Conservation (phyloP, 2,797 vertebrate genomes). For the Macroramphosus scolopax region DNA sequence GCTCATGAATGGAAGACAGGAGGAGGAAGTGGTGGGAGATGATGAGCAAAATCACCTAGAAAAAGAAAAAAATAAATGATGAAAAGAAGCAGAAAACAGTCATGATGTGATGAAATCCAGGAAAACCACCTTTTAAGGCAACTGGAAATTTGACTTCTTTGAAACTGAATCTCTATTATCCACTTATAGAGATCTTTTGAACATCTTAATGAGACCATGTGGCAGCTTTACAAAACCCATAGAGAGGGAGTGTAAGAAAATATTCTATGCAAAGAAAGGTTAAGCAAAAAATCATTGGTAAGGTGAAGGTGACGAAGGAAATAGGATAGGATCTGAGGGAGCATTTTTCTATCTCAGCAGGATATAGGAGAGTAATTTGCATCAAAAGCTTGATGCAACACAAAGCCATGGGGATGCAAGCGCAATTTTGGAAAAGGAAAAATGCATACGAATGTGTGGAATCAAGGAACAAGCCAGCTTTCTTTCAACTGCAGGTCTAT, state of each 20-base stretch:
- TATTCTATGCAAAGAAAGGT: conserved; percentile 3
- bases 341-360: conserved; percentile 17
- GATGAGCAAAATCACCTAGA: conserved; percentile 85
- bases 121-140: conserved; percentile 45
- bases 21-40: conserved; percentile 73
- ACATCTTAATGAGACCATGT: conserved; percentile 18
- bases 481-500: too few relatives aligned
- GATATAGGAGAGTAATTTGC: conserved; percentile 13
- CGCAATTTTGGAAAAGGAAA: conserved; percentile 23
- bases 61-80: conserved; percentile 50
- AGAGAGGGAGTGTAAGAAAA: conserved; percentile 1
- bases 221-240: conserved; percentile 1
- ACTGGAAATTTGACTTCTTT: conserved; percentile 17
- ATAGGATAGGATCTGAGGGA: neutral
- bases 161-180: conserved; percentile 11
- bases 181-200: conserved; percentile 2
- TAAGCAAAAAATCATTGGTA: neutral
- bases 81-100: conserved; percentile 63
- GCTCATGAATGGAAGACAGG: conserved; percentile 80
- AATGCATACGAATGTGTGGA: conserved; percentile 28
- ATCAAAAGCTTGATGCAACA: conserved; percentile 34
- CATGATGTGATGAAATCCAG: conserved; percentile 65
- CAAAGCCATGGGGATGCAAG: conserved; percentile 42
- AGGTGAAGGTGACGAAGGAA: conserved; percentile 13
- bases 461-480: conserved; percentile 7